Evolutionary conservation across 1,140 invertebrate genomes (phyloP).

Genomic region (Pachyrhynchus sulphureomaculatus): DNA sequence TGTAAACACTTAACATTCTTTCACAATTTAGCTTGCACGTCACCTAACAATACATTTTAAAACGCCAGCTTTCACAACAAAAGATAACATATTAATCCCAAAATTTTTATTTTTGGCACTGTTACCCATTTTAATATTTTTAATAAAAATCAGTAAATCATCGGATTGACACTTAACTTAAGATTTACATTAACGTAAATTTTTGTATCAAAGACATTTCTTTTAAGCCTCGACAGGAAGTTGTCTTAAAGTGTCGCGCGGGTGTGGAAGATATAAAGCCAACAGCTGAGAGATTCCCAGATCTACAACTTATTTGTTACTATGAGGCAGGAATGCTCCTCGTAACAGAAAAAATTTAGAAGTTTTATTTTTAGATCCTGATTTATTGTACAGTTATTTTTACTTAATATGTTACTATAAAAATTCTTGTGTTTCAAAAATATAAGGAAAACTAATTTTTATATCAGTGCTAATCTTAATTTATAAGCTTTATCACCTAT

Average conservation of each 20-base stretch:
- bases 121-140: conserved; percentile 15
- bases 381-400: conserved; percentile 12
- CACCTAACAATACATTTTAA: no score
- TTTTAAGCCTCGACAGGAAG: conserved; percentile 19
- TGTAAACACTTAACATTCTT: no score
- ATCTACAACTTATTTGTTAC: neutral
- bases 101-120: no score
- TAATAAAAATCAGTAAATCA: conserved; percentile 12
- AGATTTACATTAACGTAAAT: conserved; percentile 26
- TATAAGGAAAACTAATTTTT: no score
- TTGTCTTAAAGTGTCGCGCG: conserved; percentile 20
- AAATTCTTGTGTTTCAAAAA: no score
- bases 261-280: conserved; percentile 23
- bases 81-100: no score
- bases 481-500: no score
- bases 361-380: conserved; percentile 13
- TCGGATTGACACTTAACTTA: conserved; percentile 22
- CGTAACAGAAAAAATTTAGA: neutral
- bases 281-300: conserved; percentile 17
- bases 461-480: no score
- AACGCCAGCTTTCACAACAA: no score
- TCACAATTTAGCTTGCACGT: no score
- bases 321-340: neutral
- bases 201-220: conserved; percentile 23
- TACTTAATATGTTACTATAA: conserved; percentile 12